A percentile compares a stretch with the other conserved stretches of the same genome.
Conservation (phyloP, 2,797 vertebrate genomes). For the Cheirogaleus major region DNA sequence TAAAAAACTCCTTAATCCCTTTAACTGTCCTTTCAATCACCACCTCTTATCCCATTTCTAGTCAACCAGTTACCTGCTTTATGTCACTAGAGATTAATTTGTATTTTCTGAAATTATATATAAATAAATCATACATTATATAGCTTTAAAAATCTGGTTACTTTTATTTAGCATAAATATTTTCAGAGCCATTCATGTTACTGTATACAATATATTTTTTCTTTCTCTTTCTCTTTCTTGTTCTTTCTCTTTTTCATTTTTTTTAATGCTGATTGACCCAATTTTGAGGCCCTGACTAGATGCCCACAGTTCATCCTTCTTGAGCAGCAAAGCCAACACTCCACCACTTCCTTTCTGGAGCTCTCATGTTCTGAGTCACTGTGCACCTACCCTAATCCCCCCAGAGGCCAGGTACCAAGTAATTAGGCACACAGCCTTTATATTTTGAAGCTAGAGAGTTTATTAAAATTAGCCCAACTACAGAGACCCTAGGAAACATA, state of each 20-base stretch:
- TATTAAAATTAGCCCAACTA: neutral
- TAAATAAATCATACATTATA: neutral
- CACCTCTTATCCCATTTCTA: too few species aligned
- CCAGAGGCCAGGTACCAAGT: neutral
- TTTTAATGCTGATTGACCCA: neutral
- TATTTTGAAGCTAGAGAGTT: neutral
- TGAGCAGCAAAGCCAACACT: neutral
- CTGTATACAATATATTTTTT: neutral
- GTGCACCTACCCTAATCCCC: accelerated
- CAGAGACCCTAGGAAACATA: neutral
- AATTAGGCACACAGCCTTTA: neutral
- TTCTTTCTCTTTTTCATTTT: too few species aligned
- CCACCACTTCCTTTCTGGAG: neutral
- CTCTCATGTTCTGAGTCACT: neutral
- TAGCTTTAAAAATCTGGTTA: neutral
- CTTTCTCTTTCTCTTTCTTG: neutral
- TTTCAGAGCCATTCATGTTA: neutral
- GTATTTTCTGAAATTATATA: neutral
- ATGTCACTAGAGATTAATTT: neutral
- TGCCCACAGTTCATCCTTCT: neutral
- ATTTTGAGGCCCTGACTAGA: neutral
- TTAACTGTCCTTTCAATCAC: too few species aligned
- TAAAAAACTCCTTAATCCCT: too few species aligned
- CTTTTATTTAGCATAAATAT: too few species aligned
- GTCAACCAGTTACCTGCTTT: too few species aligned